Conservation (phyloP, 2,888 invertebrate genomes). For the Polydrusus tereticollis region DNA sequence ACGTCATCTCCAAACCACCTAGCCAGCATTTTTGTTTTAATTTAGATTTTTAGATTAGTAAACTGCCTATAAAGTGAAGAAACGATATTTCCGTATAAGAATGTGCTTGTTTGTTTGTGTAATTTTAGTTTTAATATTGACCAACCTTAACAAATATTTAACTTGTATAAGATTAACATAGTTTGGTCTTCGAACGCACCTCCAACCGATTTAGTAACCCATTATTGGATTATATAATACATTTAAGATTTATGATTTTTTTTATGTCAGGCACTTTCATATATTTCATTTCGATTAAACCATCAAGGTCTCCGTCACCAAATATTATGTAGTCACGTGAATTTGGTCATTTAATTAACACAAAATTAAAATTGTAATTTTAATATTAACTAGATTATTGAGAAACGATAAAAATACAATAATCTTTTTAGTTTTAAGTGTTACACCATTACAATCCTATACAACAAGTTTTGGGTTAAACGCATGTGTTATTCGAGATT, state of each 20-base stretch:
- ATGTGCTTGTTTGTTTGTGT: not conserved
- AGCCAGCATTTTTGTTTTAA: too few relatives aligned
- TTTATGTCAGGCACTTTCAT: not conserved
- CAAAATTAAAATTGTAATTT: too few relatives aligned
- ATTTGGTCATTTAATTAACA: not conserved
- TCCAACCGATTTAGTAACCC: not conserved
- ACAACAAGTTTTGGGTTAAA: too few relatives aligned
- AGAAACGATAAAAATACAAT: too few relatives aligned
- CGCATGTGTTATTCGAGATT: too few relatives aligned
- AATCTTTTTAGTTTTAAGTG: too few relatives aligned
- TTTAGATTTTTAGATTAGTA: too few relatives aligned
- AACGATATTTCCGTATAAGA: too few relatives aligned
- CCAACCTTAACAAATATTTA: constrained; percentile 10
- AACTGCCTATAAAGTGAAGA: too few relatives aligned
- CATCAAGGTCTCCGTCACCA: not conserved
- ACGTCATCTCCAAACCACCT: too few relatives aligned
- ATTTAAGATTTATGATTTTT: not conserved
- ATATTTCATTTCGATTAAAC: constrained; percentile 10
- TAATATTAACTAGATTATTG: too few relatives aligned
- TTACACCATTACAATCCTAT: too few relatives aligned
- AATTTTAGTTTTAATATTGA: not conserved
- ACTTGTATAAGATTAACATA: constrained; percentile 20
- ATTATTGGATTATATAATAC: constrained; percentile 15
- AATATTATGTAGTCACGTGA: not conserved
- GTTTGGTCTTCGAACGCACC: constrained; percentile 3